Percentiles rank a stretch among this genome's conserved stretches.
Conservation (phyloP, 2,888 invertebrate genomes). For the Eupithecia abbreviata region DNA sequence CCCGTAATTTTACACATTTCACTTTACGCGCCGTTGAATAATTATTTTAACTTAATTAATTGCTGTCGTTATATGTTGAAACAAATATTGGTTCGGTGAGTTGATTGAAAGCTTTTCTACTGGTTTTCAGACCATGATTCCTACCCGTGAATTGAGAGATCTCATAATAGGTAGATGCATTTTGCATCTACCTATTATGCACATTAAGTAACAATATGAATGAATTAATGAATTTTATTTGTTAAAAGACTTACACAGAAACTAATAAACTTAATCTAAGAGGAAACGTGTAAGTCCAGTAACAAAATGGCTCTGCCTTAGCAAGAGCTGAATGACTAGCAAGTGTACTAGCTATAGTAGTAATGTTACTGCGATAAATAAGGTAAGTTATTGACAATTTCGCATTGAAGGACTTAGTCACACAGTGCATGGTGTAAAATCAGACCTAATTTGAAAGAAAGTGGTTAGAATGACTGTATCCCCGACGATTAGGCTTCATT, state of each 20-base stretch:
- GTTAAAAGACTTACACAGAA: too few relatives aligned
- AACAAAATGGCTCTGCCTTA: too few relatives aligned
- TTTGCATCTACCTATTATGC: too few relatives aligned
- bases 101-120: conserved; percentile 14
- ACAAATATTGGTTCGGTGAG: conserved; percentile 36
- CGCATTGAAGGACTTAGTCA: too few relatives aligned
- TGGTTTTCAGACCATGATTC: background rate
- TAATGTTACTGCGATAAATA: too few relatives aligned
- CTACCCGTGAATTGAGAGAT: background rate
- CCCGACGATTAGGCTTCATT: background rate
- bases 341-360: too few relatives aligned
- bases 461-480: background rate
- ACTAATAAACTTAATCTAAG: too few relatives aligned
- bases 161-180: background rate
- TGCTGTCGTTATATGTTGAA: conserved; percentile 35
- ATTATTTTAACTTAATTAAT: conserved; percentile 43
- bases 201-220: too few relatives aligned
- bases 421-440: background rate
- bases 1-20: conserved; percentile 22
- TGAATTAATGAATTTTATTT: too few relatives aligned
- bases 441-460: background rate
- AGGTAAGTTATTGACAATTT: too few relatives aligned
- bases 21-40: conserved; percentile 29
- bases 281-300: too few relatives aligned
- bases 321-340: too few relatives aligned